Evolutionary conservation across 1,140 invertebrate species (phyloP).

Genomic region (Pygmarrhopalites habei): DNA sequence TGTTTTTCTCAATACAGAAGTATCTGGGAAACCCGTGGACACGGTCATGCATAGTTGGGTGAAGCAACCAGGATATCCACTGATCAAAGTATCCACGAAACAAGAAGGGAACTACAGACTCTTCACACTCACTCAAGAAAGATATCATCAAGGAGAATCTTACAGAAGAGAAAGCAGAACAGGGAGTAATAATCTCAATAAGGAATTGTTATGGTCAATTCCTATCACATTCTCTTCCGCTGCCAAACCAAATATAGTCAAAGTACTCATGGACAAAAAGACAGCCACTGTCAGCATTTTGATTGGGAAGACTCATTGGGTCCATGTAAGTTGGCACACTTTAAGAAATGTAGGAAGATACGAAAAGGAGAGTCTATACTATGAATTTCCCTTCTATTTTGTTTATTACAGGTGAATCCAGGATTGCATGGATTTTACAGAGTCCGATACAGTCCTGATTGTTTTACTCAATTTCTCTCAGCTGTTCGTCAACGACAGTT

Average conservation of each 20-base stretch:
- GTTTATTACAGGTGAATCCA: slow-evolving; percentile 19
- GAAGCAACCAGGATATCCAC: slow-evolving; percentile 52
- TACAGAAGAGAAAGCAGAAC: no score
- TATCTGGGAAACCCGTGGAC: slow-evolving; percentile 24
- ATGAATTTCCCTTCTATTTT: no score
- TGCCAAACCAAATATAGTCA: background rate
- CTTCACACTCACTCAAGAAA: background rate
- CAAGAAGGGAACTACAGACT: slow-evolving; percentile 8
- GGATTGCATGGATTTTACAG: slow-evolving; percentile 12
- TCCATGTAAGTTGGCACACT: background rate
- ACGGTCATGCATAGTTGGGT: slow-evolving; percentile 53
- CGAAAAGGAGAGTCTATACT: no score
- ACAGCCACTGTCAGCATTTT: background rate
- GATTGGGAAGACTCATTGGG: background rate
- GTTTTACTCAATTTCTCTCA: slow-evolving; percentile 12
- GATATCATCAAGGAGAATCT: background rate
- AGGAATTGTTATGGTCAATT: slow-evolving; percentile 16
- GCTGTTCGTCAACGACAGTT: slow-evolving; percentile 18
- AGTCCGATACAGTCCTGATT: slow-evolving; percentile 21
- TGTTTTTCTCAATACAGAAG: no score
- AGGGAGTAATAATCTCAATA: no score
- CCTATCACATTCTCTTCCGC: background rate
- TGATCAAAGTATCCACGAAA: slow-evolving; percentile 40
- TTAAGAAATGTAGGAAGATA: background rate
- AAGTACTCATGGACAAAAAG: slow-evolving; percentile 20